phyloP scores from a whole-genome alignment of 2,888 invertebrate genomes.

The Lasioglossum villosulum region DNA sequence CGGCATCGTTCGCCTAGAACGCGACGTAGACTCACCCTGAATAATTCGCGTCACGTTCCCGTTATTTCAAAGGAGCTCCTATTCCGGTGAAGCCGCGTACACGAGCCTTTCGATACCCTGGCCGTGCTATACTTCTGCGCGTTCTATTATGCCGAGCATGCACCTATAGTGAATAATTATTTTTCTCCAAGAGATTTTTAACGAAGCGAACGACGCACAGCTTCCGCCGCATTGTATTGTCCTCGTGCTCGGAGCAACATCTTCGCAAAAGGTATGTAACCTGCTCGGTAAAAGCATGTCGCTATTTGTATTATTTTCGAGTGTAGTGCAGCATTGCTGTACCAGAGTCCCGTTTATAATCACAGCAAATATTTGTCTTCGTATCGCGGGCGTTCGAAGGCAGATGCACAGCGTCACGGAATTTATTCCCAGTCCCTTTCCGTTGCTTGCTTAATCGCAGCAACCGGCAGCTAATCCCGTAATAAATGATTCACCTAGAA shows the following conservation, averaged over 20 bases:
- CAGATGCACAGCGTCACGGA: background rate
- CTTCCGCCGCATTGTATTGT: background rate
- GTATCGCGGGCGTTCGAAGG: background rate
- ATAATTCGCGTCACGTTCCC: conserved; percentile 40
- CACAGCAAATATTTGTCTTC: conserved; percentile 31
- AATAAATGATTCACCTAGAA: conserved; percentile 17
- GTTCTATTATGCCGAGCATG: background rate
- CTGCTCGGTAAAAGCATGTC: conserved; percentile 32
- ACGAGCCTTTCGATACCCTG: background rate
- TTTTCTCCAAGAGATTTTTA: conserved; percentile 36
- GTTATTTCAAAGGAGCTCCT: conserved; percentile 28
- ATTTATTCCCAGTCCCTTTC: conserved; percentile 22
- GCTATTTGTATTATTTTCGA: conserved; percentile 19
- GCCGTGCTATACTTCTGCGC: background rate
- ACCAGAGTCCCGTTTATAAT: conserved; percentile 32
- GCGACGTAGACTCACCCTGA: background rate
- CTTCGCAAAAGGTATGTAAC: background rate
- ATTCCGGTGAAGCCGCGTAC: background rate
- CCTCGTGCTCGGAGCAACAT: conserved; percentile 27
- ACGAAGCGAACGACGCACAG: conserved; percentile 16
- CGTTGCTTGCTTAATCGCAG: conserved; percentile 19
- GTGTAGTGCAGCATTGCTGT: conserved; percentile 12
- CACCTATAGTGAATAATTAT: conserved; percentile 38
- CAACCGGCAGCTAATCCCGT: conserved; percentile 4
- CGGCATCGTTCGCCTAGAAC: background rate